Conservation (phyloP, 2,113 vertebrate genomes). For the Spea multiplicata region DNA sequence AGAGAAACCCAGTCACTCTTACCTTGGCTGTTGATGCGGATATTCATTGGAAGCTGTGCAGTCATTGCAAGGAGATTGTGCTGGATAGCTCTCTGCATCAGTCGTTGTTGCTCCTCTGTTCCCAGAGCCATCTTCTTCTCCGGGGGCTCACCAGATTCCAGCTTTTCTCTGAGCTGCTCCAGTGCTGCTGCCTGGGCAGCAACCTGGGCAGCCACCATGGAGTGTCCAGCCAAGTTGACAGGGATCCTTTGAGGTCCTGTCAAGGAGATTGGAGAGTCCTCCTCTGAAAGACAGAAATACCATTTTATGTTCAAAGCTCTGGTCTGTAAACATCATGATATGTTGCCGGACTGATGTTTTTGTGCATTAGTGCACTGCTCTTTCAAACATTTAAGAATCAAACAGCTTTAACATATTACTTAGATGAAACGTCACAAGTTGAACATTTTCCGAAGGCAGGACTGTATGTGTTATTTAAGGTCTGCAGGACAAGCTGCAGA, state of each 20-base stretch:
- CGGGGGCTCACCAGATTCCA: slow-evolving; percentile 88
- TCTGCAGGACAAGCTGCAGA: too few species aligned
- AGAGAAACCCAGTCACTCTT: slow-evolving; percentile 9
- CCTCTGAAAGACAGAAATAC: slow-evolving; percentile 63
- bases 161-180: slow-evolving; percentile 93
- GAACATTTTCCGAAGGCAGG: too few species aligned
- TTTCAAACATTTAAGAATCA: too few species aligned
- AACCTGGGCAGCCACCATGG: slow-evolving; percentile 73
- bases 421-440: too few species aligned
- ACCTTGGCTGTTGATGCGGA: slow-evolving; percentile 96
- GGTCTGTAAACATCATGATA: too few species aligned
- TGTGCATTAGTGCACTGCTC: too few species aligned
- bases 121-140: slow-evolving; percentile 92
- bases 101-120: slow-evolving; percentile 84
- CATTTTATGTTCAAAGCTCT: too few species aligned
- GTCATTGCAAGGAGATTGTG: slow-evolving; percentile 96
- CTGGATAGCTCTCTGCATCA: slow-evolving; percentile 90
- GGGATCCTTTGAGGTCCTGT: slow-evolving; percentile 72
- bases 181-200: slow-evolving; percentile 80
- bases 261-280: slow-evolving; percentile 75
- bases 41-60: slow-evolving; percentile 93
- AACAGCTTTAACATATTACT: too few species aligned
- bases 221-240: slow-evolving; percentile 72
- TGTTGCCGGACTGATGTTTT: too few species aligned
- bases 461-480: too few species aligned